A percentile compares a stretch with the other conserved stretches of the same genome.
Conservation (phyloP, 2,888 invertebrate genomes). For the Platycnemis pennipes region DNA sequence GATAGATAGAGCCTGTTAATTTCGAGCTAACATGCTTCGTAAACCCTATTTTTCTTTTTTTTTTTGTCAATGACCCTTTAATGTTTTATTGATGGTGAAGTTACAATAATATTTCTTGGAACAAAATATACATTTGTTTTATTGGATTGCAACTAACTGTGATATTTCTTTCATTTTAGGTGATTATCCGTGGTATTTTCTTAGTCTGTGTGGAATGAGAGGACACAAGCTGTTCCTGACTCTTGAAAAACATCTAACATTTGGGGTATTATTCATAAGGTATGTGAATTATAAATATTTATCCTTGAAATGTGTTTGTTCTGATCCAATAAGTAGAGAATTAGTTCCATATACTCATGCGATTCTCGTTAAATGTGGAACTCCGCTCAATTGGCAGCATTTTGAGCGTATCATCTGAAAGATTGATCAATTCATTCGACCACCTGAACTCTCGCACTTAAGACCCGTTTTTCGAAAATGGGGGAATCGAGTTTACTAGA, state of each 20-base stretch:
- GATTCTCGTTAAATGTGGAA: no score
- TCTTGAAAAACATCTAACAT: neutral
- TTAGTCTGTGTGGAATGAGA: neutral
- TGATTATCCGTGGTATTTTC: neutral
- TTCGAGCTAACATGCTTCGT: neutral
- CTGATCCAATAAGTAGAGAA: no score
- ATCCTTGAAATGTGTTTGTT: neutral
- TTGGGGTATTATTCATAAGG: neutral
- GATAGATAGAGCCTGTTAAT: neutral
- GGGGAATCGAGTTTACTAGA: no score
- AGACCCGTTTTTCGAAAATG: no score
- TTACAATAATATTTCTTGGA: neutral
- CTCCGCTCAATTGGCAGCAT: no score
- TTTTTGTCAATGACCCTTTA: neutral
- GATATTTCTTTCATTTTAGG: neutral
- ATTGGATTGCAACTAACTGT: neutral
- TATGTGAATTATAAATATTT: neutral
- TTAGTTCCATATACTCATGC: no score
- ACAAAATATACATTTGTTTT: neutral
- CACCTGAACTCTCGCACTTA: no score
- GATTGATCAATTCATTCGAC: no score
- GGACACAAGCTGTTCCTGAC: neutral
- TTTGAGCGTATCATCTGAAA: no score
- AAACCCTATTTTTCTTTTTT: neutral
- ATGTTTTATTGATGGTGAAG: neutral